These are phyloP conservation scores for Aproaerema taeniolella DNA, from an alignment of 2,888 invertebrate genomes.

Conservation along the genomic window DNA sequence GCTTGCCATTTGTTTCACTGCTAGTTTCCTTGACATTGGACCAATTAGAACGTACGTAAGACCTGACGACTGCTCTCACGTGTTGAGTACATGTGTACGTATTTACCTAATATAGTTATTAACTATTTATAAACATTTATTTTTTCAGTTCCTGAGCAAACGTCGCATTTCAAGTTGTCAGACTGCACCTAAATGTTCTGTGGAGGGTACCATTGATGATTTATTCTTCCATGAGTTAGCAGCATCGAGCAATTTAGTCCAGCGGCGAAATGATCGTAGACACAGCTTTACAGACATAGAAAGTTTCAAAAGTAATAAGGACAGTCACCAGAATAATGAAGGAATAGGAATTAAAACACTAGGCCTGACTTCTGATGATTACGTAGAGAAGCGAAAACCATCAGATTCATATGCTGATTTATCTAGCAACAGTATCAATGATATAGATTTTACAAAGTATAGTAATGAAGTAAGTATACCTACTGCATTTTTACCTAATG, in stretches of 20 bases:
- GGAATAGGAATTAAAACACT: constrained; percentile 41
- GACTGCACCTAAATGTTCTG: constrained; percentile 39
- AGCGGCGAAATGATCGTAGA: constrained; percentile 19
- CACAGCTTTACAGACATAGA: constrained; percentile 13
- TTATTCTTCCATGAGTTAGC: constrained; percentile 40
- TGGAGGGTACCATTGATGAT: constrained; percentile 46
- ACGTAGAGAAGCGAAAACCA: constrained; percentile 47
- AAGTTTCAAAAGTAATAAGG: constrained; percentile 22
- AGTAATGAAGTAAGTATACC: constrained; percentile 53
- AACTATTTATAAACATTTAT: too few species aligned
- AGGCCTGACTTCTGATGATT: constrained; percentile 56
- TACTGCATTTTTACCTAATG: too few species aligned
- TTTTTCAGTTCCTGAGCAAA: constrained; percentile 51
- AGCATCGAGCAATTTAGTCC: constrained; percentile 24
- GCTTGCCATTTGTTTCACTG: too few species aligned
- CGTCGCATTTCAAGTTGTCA: constrained; percentile 65
- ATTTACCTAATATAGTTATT: constrained; percentile 16
- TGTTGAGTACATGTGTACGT: constrained; percentile 26
- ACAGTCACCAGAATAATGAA: constrained; percentile 30
- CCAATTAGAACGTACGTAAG: constrained; percentile 31
- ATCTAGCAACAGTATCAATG: constrained; percentile 44
- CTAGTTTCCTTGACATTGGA: constrained; percentile 46
- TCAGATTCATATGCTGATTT: constrained; percentile 34
- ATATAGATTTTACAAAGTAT: constrained; percentile 53
- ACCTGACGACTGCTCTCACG: constrained; percentile 31